phyloP scores from a whole-genome alignment of 2,888 invertebrate genomes.

The Campoplex nolae region DNA sequence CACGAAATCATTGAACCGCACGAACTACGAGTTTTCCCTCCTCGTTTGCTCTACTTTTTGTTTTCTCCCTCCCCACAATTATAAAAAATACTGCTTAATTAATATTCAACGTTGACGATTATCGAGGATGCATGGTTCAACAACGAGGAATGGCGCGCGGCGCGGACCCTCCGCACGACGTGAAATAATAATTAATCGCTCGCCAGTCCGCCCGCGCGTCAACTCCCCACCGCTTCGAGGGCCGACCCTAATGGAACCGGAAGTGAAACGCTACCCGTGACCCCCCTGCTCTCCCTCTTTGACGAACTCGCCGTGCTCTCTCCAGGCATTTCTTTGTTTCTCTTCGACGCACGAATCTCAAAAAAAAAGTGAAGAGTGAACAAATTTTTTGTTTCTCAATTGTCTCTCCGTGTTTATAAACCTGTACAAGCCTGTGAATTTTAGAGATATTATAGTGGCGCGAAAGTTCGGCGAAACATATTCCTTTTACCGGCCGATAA shows the following conservation, averaged over 20 bases:
- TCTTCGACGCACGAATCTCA: background rate
- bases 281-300: constrained; percentile 9
- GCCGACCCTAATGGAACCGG: constrained; percentile 65
- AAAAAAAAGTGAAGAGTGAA: background rate
- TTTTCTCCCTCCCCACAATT: background rate
- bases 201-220: constrained; percentile 71
- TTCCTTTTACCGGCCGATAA: constrained; percentile 1
- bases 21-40: no score
- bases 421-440: background rate
- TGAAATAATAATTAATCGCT: constrained; percentile 74
- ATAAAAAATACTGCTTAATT: constrained; percentile 54
- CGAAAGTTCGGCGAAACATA: background rate
- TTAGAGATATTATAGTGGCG: background rate
- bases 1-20: no score
- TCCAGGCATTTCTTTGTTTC: background rate
- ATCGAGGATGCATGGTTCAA: constrained; percentile 41
- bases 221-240: constrained; percentile 62
- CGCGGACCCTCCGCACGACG: constrained; percentile 33
- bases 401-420: background rate
- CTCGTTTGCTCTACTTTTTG: no score
- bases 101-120: constrained; percentile 58
- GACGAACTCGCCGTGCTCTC: constrained; percentile 6
- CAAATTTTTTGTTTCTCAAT: background rate
- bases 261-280: constrained; percentile 50
- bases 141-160: background rate